Evolutionary conservation across 2,888 invertebrate species (phyloP).

Genomic region (Plebejus argus): DNA sequence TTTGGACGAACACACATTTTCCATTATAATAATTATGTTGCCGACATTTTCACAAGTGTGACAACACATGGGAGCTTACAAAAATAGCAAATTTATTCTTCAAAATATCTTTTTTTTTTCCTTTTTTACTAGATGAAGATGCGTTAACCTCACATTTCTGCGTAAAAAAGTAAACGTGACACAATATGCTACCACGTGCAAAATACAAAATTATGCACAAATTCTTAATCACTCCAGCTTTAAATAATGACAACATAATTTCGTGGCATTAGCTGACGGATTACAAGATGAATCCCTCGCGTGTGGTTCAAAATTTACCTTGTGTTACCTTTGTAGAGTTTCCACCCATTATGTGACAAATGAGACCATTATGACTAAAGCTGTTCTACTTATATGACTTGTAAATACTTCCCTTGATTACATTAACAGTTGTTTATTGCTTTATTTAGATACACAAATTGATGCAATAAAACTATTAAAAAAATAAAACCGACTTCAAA

Average conservation of each 20-base stretch:
- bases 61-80: not conserved
- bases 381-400: conserved; percentile 3
- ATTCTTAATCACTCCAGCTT: not conserved
- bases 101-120: not conserved
- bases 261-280: conserved; percentile 28
- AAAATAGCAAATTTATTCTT: not conserved
- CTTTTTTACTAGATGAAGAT: not conserved
- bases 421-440: not conserved
- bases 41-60: not conserved
- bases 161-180: not conserved
- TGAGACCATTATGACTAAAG: not conserved
- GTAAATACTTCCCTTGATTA: not conserved
- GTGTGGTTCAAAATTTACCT: conserved; percentile 27
- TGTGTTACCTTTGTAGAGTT: not conserved
- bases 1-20: not conserved
- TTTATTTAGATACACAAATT: not conserved
- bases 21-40: not conserved
- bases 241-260: conserved; percentile 6
- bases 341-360: conserved; percentile 22
- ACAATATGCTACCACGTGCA: not conserved
- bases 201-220: not conserved
- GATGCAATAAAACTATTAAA: not conserved
- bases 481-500: too few species aligned
- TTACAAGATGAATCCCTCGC: conserved; percentile 24
- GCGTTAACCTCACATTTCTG: not conserved